Base-by-base conservation (phyloP, 1,140 invertebrate species). In the Leptonema lineaticorne region DNA sequence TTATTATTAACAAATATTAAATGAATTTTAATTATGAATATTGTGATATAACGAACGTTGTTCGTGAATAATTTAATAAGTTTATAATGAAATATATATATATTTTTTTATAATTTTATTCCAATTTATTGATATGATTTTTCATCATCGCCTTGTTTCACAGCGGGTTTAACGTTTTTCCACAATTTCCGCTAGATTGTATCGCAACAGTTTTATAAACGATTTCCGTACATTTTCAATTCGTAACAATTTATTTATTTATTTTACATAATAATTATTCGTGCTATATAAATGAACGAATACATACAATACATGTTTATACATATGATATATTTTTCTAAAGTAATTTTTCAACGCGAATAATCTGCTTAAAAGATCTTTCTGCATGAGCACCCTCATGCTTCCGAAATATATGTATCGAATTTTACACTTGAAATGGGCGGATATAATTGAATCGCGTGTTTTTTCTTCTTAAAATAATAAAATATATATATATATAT, bases 91-190 rank as follows among this genome's bases (percentile, higher is more conserved):
- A n/a, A n/a, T n/a, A n/a, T n/a, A n/a, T n/a, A n/a, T n/a, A n/a
- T n/a, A n/a, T n/a, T n/a, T n/a, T n/a, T n/a, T n/a, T n/a, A n/a
- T n/a, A n/a, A n/a, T n/a, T n/a, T n/a, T n/a, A n/a, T 45, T 45
- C 37, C 37, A 16, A 45, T n/a, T 45, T 9, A 45, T 45, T 9
- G 14, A 53, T 53, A 11, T 22, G 24, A 26, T 53, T 53, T 53
- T 26, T 26, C 50, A 53, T 53, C 50, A 24, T 22, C n/a, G 50
- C 6, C 50, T 53, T 53, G 50, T 53, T 53, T 53, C 24, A 53
- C n/a, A n/a, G n/a, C n/a, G n/a, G n/a, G n/a, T n/a, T 53, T 53
- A 26, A 24, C 50, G 50, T 53, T 53, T 53, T 53, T 53, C 50
- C 22, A 24, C 22, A 53, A 53, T 53, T 53, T 53, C 50, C 22